A percentile compares a stretch with the other conserved stretches of the same genome.
phyloP scores from a whole-genome alignment of 2,888 invertebrate genomes.

The Tubulanus polymorphus region DNA sequence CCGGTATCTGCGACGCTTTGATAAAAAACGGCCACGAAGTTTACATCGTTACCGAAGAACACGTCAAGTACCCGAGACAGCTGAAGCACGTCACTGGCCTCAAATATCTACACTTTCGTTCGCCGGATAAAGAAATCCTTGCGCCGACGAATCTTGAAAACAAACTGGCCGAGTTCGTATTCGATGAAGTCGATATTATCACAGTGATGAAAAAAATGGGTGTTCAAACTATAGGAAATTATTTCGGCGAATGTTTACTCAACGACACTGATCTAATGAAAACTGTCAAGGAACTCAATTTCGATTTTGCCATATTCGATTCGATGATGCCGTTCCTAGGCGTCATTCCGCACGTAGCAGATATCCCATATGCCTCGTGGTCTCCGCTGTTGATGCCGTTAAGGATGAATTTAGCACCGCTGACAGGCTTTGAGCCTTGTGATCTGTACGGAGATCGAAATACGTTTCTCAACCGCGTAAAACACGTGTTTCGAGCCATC shows the following conservation, averaged over 20 bases:
- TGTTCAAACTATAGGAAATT: too few relatives aligned
- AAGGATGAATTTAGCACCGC: neutral
- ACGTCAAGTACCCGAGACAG: neutral
- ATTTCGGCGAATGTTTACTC: too few relatives aligned
- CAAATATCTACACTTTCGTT: neutral
- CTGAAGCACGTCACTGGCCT: neutral
- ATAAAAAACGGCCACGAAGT: constrained; percentile 12
- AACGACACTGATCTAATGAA: constrained; percentile 3
- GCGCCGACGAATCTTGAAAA: too few relatives aligned
- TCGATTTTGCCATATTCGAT: constrained; percentile 18
- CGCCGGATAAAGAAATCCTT: neutral
- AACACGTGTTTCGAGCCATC: neutral
- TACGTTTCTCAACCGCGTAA: neutral
- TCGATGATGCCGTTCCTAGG: constrained; percentile 1
- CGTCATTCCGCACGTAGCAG: constrained; percentile 13
- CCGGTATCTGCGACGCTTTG: constrained; percentile 6
- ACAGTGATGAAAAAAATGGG: too few relatives aligned
- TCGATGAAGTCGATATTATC: too few relatives aligned
- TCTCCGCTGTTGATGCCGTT: constrained; percentile 4
- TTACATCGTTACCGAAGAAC: neutral
- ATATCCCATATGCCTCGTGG: constrained; percentile 14
- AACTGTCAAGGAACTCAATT: constrained; percentile 5
- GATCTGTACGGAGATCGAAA: neutral
- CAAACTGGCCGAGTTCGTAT: neutral
- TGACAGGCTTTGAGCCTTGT: neutral